Conservation (phyloP, 2,888 invertebrate species). For the Hedya salicella region DNA sequence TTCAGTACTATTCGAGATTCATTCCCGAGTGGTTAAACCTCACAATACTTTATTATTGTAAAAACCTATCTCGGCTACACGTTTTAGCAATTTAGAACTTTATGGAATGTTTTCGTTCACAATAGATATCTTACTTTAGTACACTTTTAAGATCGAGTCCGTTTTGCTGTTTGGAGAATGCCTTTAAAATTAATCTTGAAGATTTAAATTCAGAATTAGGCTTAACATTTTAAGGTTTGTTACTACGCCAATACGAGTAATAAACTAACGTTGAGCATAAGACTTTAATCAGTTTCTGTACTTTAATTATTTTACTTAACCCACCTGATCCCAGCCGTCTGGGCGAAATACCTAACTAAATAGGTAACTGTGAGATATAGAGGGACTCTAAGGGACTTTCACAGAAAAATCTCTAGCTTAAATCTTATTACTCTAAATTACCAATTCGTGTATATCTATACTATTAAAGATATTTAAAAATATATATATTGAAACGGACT, state of each 20-base stretch:
- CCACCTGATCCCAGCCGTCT: too few relatives aligned
- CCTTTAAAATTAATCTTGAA: neutral
- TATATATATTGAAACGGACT: too few relatives aligned
- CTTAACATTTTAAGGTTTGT: neutral
- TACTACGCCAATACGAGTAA: neutral
- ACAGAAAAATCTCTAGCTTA: too few relatives aligned
- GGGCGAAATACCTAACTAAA: too few relatives aligned
- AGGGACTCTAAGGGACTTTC: too few relatives aligned
- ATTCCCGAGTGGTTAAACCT: neutral
- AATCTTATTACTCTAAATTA: too few relatives aligned
- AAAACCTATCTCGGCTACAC: conserved; percentile 8
- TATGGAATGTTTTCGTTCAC: neutral
- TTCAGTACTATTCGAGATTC: neutral
- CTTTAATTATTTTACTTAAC: too few relatives aligned
- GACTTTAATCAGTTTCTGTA: neutral
- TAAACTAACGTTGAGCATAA: neutral
- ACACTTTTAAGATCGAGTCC: neutral
- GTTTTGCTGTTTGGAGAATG: neutral
- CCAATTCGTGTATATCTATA: too few relatives aligned
- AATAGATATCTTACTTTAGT: neutral
- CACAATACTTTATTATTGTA: neutral
- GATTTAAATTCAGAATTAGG: neutral
- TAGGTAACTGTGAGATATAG: too few relatives aligned
- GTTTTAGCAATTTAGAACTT: conserved; percentile 28
- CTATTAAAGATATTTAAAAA: too few relatives aligned